These are phyloP conservation scores for Danionella cerebrum DNA, from an alignment of 2,113 vertebrate species.

Conservation along the genomic window DNA sequence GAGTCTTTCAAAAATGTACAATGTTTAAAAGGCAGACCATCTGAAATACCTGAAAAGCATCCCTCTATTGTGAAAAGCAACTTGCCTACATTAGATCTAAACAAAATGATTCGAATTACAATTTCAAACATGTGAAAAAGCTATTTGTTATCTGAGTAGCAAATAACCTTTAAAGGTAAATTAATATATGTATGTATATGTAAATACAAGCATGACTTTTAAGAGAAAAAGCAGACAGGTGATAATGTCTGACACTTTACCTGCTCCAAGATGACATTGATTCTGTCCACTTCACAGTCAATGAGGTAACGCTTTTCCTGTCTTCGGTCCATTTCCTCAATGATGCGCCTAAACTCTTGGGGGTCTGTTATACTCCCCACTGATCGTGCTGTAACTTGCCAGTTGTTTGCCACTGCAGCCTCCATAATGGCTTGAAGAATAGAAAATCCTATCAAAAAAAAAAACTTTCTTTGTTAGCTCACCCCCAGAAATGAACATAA, in stretches of 20 bases:
- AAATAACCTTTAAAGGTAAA: no score
- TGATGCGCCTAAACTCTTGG: slow-evolving; percentile 91
- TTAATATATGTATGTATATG: no score
- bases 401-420: slow-evolving; percentile 95
- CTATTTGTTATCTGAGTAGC: no score
- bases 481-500: neutral
- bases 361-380: slow-evolving; percentile 90
- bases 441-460: slow-evolving; percentile 78
- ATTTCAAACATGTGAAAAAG: no score
- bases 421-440: slow-evolving; percentile 99
- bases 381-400: slow-evolving; percentile 97
- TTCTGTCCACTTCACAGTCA: slow-evolving; percentile 92
- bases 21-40: no score
- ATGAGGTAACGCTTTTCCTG: slow-evolving; percentile 96
- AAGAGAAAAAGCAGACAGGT: neutral
- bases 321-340: slow-evolving; percentile 96
- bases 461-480: neutral
- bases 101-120: no score
- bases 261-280: slow-evolving; percentile 97
- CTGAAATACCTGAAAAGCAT: no score
- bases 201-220: no score
- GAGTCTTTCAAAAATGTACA: no score
- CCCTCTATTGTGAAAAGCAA: no score
- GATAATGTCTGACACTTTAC: no score
- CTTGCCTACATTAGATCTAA: no score